These are phyloP conservation scores for Ahaetulla prasina DNA, from an alignment of 2,113 vertebrate genomes.

Conservation along the genomic window DNA sequence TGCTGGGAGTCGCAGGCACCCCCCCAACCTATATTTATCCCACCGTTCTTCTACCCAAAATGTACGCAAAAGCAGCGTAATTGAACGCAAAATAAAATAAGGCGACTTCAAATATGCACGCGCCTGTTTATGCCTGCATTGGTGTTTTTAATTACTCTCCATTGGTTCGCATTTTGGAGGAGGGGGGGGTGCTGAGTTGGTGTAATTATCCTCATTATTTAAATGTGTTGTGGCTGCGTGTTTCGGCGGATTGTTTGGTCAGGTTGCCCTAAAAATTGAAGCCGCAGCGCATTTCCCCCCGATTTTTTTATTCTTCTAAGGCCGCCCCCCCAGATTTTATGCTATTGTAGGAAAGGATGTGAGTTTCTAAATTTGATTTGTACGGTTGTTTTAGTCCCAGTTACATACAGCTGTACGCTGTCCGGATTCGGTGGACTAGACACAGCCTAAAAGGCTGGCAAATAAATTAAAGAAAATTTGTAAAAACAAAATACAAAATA, in stretches of 20 bases:
- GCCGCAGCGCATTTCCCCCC: too few species aligned
- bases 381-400: background rate
- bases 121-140: background rate
- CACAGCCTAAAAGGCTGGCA: background rate
- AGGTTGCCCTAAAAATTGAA: background rate
- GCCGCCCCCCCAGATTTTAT: background rate
- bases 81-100: background rate
- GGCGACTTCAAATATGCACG: background rate
- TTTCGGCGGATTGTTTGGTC: background rate
- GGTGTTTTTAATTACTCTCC: background rate
- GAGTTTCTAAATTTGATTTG: background rate
- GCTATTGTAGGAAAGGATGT: background rate
- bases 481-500: background rate
- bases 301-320: background rate
- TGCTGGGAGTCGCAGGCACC: background rate
- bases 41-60: background rate
- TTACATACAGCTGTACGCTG: background rate
- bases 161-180: background rate
- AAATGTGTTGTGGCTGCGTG: background rate
- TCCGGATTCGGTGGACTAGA: background rate
- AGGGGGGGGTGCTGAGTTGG: background rate
- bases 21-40: background rate
- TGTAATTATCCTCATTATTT: background rate
- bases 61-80: background rate
- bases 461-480: background rate